Percentiles rank a stretch among this genome's conserved stretches.
Conservation (phyloP, 2,113 vertebrate genomes). For the Leuciscus idus region DNA sequence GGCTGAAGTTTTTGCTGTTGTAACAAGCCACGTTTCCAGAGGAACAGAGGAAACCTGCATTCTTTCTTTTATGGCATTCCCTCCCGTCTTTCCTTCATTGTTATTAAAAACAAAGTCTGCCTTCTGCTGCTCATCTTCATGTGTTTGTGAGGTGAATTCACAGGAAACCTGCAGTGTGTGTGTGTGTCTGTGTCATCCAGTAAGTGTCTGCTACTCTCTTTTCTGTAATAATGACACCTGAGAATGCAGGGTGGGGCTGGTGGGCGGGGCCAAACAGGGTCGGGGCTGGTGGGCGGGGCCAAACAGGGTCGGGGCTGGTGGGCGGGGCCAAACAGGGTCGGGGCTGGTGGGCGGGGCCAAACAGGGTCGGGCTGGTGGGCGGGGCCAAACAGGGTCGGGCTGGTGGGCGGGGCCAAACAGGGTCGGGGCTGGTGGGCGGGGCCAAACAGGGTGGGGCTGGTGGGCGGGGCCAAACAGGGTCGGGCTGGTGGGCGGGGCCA, state of each 20-base stretch:
- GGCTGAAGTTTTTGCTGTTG: constrained; percentile 7
- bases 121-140: background rate
- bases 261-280: background rate
- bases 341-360: background rate
- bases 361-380: background rate
- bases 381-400: background rate
- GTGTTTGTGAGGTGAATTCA: constrained; percentile 7
- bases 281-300: no score
- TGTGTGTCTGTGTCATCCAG: background rate
- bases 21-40: background rate
- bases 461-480: no score
- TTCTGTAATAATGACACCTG: background rate
- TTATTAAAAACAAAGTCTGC: no score
- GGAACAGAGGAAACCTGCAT: constrained; percentile 28
- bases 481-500: background rate
- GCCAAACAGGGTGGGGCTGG: no score
- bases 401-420: background rate
- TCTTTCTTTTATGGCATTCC: constrained; percentile 31
- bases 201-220: background rate
- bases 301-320: no score
- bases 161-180: background rate
- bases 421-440: no score
- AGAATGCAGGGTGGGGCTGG: background rate
- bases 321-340: background rate
- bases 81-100: background rate